phyloP scores from a whole-genome alignment of 2,888 invertebrate species.

The Entomobrya proxima region DNA sequence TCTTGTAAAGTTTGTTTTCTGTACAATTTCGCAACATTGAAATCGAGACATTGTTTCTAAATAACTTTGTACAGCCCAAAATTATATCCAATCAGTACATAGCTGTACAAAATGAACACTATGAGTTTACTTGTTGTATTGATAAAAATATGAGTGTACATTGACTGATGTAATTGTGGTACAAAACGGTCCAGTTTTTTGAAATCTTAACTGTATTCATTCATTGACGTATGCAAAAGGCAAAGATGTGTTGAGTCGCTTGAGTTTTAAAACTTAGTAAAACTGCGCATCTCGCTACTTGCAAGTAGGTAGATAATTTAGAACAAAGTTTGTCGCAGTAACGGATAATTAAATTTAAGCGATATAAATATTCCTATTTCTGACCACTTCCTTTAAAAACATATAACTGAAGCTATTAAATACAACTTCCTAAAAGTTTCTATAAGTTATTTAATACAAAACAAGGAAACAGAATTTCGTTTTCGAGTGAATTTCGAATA shows the following conservation, averaged over 20 bases:
- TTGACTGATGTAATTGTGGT: slow-evolving; percentile 61
- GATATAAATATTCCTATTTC: background rate
- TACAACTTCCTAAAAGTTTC: background rate
- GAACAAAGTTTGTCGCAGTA: background rate
- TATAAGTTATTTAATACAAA: slow-evolving; percentile 3
- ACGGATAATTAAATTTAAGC: background rate
- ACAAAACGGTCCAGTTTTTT: slow-evolving; percentile 58
- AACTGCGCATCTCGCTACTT: background rate
- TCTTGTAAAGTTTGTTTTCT: too few relatives aligned
- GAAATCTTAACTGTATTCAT: background rate
- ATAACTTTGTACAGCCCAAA: too few relatives aligned
- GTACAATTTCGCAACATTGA: too few relatives aligned
- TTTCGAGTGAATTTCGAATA: too few relatives aligned
- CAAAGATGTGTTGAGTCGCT: background rate
- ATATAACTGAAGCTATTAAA: too few relatives aligned
- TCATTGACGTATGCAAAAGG: background rate
- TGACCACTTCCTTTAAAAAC: background rate
- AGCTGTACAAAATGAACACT: too few relatives aligned
- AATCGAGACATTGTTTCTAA: too few relatives aligned
- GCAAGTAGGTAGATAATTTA: background rate
- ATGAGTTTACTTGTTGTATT: slow-evolving; percentile 13
- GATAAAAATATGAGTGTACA: slow-evolving; percentile 11
- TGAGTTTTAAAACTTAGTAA: background rate
- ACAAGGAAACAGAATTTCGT: too few relatives aligned
- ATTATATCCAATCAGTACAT: too few relatives aligned